A percentile compares a stretch with the other conserved stretches of the same genome.
phyloP scores from a whole-genome alignment of 1,140 invertebrate species.

The Drosophila orosa region DNA sequence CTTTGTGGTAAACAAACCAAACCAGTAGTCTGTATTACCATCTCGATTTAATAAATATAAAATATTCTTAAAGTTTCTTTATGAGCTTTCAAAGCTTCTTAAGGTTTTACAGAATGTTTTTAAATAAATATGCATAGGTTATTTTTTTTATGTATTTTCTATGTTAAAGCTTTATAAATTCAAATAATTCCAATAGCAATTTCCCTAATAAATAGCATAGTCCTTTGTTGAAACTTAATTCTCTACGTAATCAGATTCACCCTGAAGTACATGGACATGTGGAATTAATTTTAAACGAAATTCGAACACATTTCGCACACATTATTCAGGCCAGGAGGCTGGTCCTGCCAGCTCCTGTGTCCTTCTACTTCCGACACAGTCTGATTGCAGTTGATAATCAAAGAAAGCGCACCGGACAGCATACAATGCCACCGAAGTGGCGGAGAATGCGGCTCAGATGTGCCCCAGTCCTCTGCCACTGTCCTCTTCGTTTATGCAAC shows the following conservation, averaged over 20 bases:
- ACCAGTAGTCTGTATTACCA: background rate
- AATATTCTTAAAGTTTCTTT: background rate
- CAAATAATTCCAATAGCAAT: background rate
- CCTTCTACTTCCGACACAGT: background rate
- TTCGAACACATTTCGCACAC: slow-evolving; percentile 7
- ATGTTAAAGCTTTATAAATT: background rate
- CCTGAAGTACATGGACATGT: background rate
- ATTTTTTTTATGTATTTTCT: no score
- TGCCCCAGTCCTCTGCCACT: slow-evolving; percentile 12
- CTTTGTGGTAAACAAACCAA: background rate
- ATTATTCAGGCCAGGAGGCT: slow-evolving; percentile 5
- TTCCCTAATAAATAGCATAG: no score
- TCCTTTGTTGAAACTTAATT: background rate
- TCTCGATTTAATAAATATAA: background rate
- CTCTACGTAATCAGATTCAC: background rate
- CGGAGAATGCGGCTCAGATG: slow-evolving; percentile 8
- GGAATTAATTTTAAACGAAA: slow-evolving; percentile 31
- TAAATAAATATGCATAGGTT: background rate
- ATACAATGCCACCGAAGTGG: slow-evolving; percentile 19
- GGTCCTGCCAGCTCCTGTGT: background rate
- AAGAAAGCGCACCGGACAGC: slow-evolving; percentile 29
- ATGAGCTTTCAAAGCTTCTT: no score
- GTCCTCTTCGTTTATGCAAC: slow-evolving; percentile 71
- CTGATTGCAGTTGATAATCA: slow-evolving; percentile 69
- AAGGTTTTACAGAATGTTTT: no score